phyloP scores from a whole-genome alignment of 2,888 invertebrate genomes.

The Suillia variegata region DNA sequence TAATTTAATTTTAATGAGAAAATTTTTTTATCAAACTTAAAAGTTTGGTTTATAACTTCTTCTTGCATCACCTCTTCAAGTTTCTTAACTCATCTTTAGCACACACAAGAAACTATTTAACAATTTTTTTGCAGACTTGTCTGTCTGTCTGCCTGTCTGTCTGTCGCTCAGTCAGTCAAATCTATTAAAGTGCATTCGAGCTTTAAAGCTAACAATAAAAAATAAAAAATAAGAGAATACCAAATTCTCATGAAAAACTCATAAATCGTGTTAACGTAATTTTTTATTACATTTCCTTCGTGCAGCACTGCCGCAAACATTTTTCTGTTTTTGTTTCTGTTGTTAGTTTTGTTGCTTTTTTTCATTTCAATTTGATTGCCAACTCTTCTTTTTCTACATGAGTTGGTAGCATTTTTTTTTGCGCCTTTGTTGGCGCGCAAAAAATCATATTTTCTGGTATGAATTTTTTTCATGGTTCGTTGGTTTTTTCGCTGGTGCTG shows the following conservation, averaged over 20 bases:
- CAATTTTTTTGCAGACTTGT: too few relatives aligned
- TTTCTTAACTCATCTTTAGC: too few relatives aligned
- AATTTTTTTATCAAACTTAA: too few relatives aligned
- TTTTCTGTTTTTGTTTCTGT: neutral
- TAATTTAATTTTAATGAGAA: too few relatives aligned
- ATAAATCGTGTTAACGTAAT: constrained; percentile 7
- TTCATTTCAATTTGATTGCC: neutral
- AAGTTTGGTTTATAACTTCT: too few relatives aligned
- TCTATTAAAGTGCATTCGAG: too few relatives aligned
- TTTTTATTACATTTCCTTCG: neutral
- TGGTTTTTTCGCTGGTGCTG: constrained; percentile 15
- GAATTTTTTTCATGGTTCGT: constrained; percentile 17
- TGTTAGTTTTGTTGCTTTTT: neutral
- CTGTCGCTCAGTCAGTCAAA: too few relatives aligned
- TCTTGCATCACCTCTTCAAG: too few relatives aligned
- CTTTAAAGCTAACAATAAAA: constrained; percentile 1
- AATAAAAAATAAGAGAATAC: too few relatives aligned
- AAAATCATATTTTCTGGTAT: constrained; percentile 12
- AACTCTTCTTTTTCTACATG: neutral
- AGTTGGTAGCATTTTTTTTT: neutral
- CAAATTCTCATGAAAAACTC: constrained; percentile 8
- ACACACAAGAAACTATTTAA: too few relatives aligned
- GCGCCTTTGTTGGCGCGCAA: neutral
- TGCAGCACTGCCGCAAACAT: neutral
- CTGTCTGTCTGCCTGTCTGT: too few relatives aligned